Base-by-base conservation (phyloP, 2,888 invertebrate genomes). In the Cephus spinipes region DNA sequence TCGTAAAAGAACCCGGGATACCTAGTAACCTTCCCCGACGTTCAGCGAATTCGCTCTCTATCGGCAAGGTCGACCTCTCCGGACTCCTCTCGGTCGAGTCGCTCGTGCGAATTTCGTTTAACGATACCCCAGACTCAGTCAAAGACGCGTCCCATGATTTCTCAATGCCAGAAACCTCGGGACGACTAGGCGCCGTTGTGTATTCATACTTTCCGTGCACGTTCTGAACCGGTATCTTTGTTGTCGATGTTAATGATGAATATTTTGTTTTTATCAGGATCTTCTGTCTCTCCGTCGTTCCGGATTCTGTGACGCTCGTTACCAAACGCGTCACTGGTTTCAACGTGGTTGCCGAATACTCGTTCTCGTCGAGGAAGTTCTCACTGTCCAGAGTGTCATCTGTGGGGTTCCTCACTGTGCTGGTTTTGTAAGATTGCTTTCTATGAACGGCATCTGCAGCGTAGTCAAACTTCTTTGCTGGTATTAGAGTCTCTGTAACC, bases 301-400 rank as follows among this genome's bases (percentile, higher is more conserved):
- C 92, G 4, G 91, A 91, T 83, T 93, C 92, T 31, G 91, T 90
- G 31, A 93, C 90, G 4, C 92, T 92, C 4, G 92, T 93, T 12
- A 93, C 91, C 35, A 93, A 87, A 82, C 92, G 90, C 36, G 93
- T 93, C 2, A 92, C 88, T 3, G 92, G 92, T 80, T 89, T 89
- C 4, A 82, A 34, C n/a, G 71, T 71, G 0, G 87, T 82, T 11
- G 88, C 84, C 1, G 83, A 23, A 33, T 71, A 71, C 31, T 31
- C 71, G 31, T 12, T 71, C 71, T 79, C 76, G 2, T 80, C 78
- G n/a, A 74, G 80, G 11, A 77, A 35, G 15, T 83, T 81, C 31
- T 74, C 76, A 73, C 74, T 71, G 12, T 71, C 71, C 32, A 12
- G 32, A 23, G 71, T 32, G 12, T 32, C 31, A 1, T 71, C 71